phyloP scores from a whole-genome alignment of 2,113 vertebrate genomes.

The Regulus satrapa region DNA sequence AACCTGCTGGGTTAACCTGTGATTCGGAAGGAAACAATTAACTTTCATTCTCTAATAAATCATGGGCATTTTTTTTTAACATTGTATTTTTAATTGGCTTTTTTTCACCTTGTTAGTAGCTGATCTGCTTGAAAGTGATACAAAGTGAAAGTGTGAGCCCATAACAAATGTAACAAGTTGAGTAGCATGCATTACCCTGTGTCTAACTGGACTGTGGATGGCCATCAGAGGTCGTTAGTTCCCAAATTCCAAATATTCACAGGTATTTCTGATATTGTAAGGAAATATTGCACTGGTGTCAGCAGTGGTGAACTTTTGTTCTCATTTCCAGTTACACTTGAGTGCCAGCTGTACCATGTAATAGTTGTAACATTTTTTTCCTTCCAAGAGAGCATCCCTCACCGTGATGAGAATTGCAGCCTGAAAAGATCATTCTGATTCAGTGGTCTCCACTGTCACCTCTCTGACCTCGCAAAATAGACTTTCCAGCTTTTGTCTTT shows the following conservation, averaged over 20 bases:
- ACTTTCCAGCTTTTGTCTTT: conserved; percentile 19
- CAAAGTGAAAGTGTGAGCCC: neutral
- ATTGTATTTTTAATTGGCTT: neutral
- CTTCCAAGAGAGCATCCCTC: neutral
- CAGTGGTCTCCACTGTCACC: neutral
- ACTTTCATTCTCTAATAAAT: neutral
- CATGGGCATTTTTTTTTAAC: neutral
- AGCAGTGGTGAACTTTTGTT: neutral
- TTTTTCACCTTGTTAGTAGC: neutral
- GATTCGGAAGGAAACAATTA: neutral
- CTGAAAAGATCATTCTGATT: conserved; percentile 24
- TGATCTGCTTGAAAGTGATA: neutral
- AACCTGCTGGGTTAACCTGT: neutral
- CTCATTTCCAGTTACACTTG: neutral
- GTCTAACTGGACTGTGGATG: neutral
- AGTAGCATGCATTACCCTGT: neutral
- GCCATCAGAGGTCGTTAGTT: neutral
- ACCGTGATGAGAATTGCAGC: neutral
- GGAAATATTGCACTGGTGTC: neutral
- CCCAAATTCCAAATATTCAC: neutral
- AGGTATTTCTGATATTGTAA: neutral
- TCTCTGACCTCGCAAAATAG: conserved; percentile 15
- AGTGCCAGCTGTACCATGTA: neutral
- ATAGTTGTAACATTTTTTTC: neutral
- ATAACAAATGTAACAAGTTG: neutral